phyloP scores from a whole-genome alignment of 1,140 invertebrate genomes.

The Sycophaga agraensis region DNA sequence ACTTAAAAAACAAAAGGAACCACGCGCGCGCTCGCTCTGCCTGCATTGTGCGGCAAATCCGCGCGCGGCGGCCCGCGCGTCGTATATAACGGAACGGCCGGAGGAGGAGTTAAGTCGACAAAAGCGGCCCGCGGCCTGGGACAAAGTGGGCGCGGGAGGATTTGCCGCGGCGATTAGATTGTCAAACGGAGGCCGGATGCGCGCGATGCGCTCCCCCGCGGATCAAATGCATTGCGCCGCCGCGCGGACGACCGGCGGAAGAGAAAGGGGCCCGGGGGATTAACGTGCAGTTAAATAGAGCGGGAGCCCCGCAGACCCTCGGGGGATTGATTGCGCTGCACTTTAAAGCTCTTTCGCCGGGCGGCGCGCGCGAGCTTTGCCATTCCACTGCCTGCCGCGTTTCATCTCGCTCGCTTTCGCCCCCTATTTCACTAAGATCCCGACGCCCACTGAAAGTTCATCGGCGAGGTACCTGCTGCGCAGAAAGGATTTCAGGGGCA shows the following conservation, averaged over 20 bases:
- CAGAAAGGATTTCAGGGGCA: too few species aligned
- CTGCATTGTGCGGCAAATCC: constrained; percentile 16
- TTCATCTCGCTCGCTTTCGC: too few species aligned
- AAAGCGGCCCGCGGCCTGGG: background rate
- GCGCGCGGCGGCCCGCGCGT: too few species aligned
- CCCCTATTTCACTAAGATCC: too few species aligned
- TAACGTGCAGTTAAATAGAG: constrained; percentile 29
- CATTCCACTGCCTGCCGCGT: too few species aligned
- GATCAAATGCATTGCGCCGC: constrained; percentile 51
- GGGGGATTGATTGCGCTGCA: too few species aligned
- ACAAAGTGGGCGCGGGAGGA: constrained; percentile 27
- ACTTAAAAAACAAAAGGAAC: constrained; percentile 27
- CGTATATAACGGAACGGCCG: constrained; percentile 4
- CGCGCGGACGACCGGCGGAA: too few species aligned
- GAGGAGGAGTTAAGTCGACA: constrained; percentile 21
- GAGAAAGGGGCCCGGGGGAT: constrained; percentile 16
- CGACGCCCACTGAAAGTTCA: too few species aligned
- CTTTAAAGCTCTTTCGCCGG: too few species aligned
- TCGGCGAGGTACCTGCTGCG: too few species aligned
- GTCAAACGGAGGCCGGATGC: background rate
- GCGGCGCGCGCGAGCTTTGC: too few species aligned
- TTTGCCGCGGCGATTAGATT: background rate
- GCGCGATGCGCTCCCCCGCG: constrained; percentile 49
- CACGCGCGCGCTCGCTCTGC: background rate
- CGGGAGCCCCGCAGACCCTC: too few species aligned